Conservation (phyloP, 2,113 vertebrate species). For the Dendropsophus ebraccatus region DNA sequence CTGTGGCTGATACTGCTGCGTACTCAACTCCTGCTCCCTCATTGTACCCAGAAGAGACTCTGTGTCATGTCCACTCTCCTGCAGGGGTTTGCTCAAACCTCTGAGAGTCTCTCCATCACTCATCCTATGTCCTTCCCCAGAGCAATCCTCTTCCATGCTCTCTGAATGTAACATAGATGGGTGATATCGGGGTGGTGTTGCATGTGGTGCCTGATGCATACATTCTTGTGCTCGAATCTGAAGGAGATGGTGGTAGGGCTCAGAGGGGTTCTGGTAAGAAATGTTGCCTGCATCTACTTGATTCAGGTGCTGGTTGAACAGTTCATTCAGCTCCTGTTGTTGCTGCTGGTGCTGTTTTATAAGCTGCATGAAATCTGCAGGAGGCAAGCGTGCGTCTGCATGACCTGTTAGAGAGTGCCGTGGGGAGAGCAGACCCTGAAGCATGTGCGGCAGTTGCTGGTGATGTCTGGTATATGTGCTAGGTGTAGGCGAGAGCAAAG, state of each 20-base stretch:
- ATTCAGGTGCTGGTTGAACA: conserved; percentile 90
- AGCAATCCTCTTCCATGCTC: conserved; percentile 97
- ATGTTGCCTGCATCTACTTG: conserved; percentile 83
- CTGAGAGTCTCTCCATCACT: conserved; percentile 79
- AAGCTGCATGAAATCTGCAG: conserved; percentile 88
- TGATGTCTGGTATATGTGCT: conserved; percentile 86
- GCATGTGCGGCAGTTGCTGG: conserved; percentile 89
- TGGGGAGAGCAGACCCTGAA: conserved; percentile 95
- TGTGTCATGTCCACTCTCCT: conserved; percentile 74
- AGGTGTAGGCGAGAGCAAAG: conserved; percentile 92
- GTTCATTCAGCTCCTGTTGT: conserved; percentile 83
- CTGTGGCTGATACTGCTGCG: conserved; percentile 81
- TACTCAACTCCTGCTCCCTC: conserved; percentile 76
- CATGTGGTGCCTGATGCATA: conserved; percentile 68
- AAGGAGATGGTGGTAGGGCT: conserved; percentile 77
- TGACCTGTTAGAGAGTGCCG: conserved; percentile 95
- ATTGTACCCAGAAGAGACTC: conserved; percentile 82
- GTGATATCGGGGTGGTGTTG: conserved; percentile 66
- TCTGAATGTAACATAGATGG: conserved; percentile 84
- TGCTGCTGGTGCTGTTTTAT: conserved; percentile 85
- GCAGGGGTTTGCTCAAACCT: conserved; percentile 81
- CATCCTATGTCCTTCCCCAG: conserved; percentile 73
- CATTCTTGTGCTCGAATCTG: conserved; percentile 87
- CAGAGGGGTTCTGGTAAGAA: conserved; percentile 73
- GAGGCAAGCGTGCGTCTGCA: conserved; percentile 87